Evolutionary conservation across 2,888 invertebrate species (phyloP), one percentile per base, ranked within the genome.

Genomic region (Pharmacophagus antenor): DNA sequence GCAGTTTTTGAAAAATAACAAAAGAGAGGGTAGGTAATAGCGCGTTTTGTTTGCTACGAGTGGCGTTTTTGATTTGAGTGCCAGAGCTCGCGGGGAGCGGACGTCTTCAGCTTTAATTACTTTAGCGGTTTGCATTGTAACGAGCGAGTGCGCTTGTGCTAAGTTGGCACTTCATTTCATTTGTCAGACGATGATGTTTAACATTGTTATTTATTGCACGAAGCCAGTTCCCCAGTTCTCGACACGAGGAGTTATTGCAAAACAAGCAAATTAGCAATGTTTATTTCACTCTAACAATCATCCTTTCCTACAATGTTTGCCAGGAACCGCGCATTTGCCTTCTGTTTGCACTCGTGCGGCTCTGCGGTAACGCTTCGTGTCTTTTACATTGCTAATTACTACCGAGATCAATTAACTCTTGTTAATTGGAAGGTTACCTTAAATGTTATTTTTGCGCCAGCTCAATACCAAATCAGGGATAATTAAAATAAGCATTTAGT

Each of bases 11-110:
- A 81, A 84, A 85, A 80, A 80, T 79, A 87, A 86, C 85, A 88
- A 88, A 85, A 83, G 82, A n/a, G n/a, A 84, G 88, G 89, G 89
- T 88, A 87, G 88, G 84, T 88, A 88, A 87, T 87, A 83, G 84
- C 84, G 82, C 84, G 87, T 88, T 89, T 88, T 88, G 88, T 89
- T 88, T 85, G 81, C 76, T 80, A 87, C 80, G 80, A 89, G 89
- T 88, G 86, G 83, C 77, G 78, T 84, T 84, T 77, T 80, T 73
- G 77, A 85, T 85, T 88, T 75, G 82, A 88, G 86, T 88, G 83
- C 77, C 68, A 66, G 77, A 76, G 76, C 75, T 77, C 73, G 79
- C 75, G 69, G 72, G 65, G 74, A 79, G 79, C 84, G 86, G 60
- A 85, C 82, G 87, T 85, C 86, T 84, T 80, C 74, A 81, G 77